Evolutionary conservation across 1,140 invertebrate species (phyloP), one percentile per base, ranked within the genome.

Genomic region (Pygmarrhopalites habei): DNA sequence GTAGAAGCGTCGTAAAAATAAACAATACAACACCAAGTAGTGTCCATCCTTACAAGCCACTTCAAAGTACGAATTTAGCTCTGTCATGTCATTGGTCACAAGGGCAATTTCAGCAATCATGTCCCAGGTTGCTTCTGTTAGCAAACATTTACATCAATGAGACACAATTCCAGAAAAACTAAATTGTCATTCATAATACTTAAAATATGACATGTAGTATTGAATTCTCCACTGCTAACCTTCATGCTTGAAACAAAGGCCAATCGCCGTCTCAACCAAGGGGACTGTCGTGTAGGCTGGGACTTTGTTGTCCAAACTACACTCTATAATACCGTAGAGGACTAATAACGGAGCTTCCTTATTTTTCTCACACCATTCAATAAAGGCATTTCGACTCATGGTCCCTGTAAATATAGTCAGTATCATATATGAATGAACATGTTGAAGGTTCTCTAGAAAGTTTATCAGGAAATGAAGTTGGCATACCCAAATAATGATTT

Each of bases 1-100:
- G 60, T 51, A 69, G 61, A 61, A 58, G 17, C 76, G 72, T 21
- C 66, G 46, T 14, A 73, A 57, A 15, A 71, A 47, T 29, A 71
- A 44, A 43, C 56, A 43, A 47, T 71, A 64, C 0, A 72, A 56
- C 0, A 65, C 60, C 19, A 72, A 29, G 46, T 65, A 69, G 41
- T 72, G 71, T 2, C 70, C 69, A 58, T 65, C 66, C 30, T 65
- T 67, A 14, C 60, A 64, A 26, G 64, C 51, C 2, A 69, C 53
- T n/a, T 71, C 69, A 51, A 66, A 64, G 41, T 53, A 71, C 21
- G 58, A 57, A 14, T 41, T 51, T 3, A 56, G 28, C 56, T 71
- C 63, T 4, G 44, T 32, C 35, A 60, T 39, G 21, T 71, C 63
- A 21, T 44, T 39, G n/a, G 29, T 60, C 35, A 58, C 26, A 0